Conservation (phyloP, 2,888 invertebrate species). For the Eilema griseolum region DNA sequence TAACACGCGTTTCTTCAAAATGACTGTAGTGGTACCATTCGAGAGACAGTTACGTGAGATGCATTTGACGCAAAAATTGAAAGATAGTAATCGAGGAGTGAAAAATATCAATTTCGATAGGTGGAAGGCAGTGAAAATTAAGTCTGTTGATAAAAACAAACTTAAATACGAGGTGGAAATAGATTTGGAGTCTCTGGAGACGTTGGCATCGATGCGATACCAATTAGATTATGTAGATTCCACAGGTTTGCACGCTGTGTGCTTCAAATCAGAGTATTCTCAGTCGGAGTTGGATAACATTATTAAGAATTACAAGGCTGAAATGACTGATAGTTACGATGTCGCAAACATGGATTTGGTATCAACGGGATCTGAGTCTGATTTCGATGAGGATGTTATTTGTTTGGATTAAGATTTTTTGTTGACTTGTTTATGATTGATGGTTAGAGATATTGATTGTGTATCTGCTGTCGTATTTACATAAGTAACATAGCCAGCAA, state of each 20-base stretch:
- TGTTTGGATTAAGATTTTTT: conserved; percentile 47
- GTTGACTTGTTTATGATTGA: no score
- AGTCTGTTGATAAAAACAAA: conserved; percentile 24
- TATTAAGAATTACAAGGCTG: conserved; percentile 64
- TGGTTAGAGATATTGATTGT: not conserved
- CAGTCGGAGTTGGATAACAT: conserved; percentile 56
- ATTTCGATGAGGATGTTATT: conserved; percentile 48
- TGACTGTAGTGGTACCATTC: conserved; percentile 56
- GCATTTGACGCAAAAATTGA: conserved; percentile 61
- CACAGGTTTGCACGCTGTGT: conserved; percentile 38
- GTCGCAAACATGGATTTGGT: conserved; percentile 78
- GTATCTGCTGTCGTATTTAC: not conserved
- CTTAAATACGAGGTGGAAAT: conserved; percentile 59
- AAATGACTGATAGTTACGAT: conserved; percentile 71
- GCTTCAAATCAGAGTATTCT: conserved; percentile 59
- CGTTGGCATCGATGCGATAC: conserved; percentile 61
- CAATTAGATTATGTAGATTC: conserved; percentile 65
- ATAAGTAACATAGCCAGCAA: not conserved
- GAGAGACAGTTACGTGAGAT: conserved; percentile 36
- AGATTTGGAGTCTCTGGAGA: conserved; percentile 75
- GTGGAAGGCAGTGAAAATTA: conserved; percentile 63
- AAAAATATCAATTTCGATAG: conserved; percentile 70
- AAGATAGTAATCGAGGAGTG: conserved; percentile 69
- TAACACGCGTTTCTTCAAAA: conserved; percentile 62
- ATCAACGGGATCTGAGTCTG: conserved; percentile 55